Percentiles rank a stretch among this genome's conserved stretches.
phyloP scores from a whole-genome alignment of 2,888 invertebrate genomes.

The Electrophaes corylata region DNA sequence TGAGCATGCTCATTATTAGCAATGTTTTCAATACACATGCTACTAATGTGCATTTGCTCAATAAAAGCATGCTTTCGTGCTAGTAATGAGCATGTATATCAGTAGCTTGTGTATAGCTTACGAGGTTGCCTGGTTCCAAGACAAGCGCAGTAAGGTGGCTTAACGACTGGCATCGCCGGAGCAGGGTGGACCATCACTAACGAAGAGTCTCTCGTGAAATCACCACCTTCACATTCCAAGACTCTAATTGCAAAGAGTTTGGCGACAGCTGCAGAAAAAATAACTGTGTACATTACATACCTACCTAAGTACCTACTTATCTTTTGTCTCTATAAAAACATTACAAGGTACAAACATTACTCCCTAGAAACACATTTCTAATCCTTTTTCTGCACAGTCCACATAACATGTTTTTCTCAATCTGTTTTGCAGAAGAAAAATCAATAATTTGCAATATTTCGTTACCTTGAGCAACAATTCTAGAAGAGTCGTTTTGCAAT shows the following conservation, averaged over 20 bases:
- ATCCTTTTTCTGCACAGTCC: too few species aligned
- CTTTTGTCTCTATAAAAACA: too few species aligned
- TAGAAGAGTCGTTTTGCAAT: constrained; percentile 72
- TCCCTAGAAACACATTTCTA: too few species aligned
- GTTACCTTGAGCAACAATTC: constrained; percentile 82
- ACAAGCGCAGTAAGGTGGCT: constrained; percentile 59
- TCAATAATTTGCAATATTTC: not conserved
- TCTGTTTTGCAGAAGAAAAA: not conserved
- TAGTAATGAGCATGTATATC: too few species aligned
- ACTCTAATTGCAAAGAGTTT: constrained; percentile 85
- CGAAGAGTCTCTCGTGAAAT: constrained; percentile 76
- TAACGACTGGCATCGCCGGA: constrained; percentile 43
- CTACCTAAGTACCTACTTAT: too few species aligned
- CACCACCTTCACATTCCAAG: constrained; percentile 85
- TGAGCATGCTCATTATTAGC: too few species aligned
- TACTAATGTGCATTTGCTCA: too few species aligned
- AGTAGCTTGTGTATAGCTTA: too few species aligned
- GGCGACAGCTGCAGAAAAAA: constrained; percentile 72
- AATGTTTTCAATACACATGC: too few species aligned
- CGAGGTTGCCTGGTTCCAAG: constrained; percentile 59
- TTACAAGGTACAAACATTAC: too few species aligned
- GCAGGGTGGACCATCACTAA: constrained; percentile 60
- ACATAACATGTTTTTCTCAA: not conserved
- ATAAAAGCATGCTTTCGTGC: too few species aligned
- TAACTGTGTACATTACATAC: too few species aligned